phyloP scores from a whole-genome alignment of 2,797 vertebrate genomes.

The Hypotaenidia philippensis region DNA sequence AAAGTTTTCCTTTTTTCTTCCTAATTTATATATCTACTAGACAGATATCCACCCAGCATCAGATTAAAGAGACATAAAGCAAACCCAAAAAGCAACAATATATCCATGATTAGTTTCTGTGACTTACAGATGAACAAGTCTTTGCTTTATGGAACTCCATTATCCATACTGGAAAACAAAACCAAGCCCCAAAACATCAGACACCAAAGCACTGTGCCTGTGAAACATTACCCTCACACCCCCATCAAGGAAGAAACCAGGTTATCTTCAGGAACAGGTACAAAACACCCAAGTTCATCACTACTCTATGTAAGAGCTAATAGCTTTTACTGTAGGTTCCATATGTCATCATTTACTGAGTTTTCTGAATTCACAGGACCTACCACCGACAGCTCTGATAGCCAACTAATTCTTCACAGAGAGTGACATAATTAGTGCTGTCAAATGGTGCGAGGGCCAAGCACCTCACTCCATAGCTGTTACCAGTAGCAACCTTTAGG shows the following conservation, averaged over 20 bases:
- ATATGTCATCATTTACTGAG: neutral
- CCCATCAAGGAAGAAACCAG: neutral
- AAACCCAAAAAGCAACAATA: neutral
- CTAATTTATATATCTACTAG: neutral
- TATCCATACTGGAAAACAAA: neutral
- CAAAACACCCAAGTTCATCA: no score
- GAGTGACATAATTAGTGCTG: neutral
- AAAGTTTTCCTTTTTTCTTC: neutral
- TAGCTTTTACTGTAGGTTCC: neutral
- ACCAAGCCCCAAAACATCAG: neutral
- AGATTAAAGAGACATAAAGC: neutral
- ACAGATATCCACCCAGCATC: neutral
- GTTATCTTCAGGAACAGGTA: neutral
- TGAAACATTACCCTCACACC: neutral
- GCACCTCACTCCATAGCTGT: neutral
- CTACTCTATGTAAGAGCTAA: neutral
- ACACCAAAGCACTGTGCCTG: neutral
- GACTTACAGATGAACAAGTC: neutral
- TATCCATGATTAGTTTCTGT: neutral
- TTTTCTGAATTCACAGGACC: neutral
- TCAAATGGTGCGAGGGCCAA: neutral
- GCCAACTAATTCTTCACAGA: neutral
- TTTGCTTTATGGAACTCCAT: neutral
- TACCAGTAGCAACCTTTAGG: neutral
- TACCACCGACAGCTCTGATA: neutral